Conservation (phyloP, 2,113 vertebrate genomes). For the Castor canadensis region DNA sequence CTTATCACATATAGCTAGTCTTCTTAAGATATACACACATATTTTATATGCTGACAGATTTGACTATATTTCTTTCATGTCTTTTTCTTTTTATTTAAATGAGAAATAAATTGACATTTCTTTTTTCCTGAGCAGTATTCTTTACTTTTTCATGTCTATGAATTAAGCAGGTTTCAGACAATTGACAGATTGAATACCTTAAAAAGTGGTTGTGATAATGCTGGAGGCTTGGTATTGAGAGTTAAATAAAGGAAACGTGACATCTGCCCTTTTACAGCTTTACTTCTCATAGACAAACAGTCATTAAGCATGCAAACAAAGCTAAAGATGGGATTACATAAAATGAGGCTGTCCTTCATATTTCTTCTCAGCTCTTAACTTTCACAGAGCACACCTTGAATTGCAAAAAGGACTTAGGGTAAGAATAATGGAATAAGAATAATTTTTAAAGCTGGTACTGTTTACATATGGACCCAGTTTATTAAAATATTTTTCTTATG, state of each 20-base stretch:
- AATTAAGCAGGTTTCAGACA: background rate
- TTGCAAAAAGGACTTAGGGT: background rate
- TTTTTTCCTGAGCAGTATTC: background rate
- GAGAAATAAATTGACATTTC: background rate
- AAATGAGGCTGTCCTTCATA: background rate
- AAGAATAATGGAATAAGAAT: background rate
- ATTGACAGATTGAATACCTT: background rate
- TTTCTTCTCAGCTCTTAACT: background rate
- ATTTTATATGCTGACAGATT: background rate
- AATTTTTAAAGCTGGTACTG: background rate
- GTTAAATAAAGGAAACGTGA: background rate
- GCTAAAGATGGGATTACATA: background rate
- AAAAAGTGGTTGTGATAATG: background rate
- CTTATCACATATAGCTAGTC: background rate
- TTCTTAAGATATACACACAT: background rate
- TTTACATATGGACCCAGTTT: background rate
- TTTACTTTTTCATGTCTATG: background rate
- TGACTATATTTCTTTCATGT: background rate
- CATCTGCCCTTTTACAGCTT: background rate
- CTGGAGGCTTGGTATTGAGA: background rate
- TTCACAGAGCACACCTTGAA: background rate
- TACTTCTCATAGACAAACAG: background rate
- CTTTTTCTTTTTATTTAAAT: background rate
- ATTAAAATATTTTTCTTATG: background rate
- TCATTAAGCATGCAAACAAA: background rate